Evolutionary conservation across 1,140 invertebrate genomes (phyloP), one percentile per base, ranked within the genome.

Genomic region (Hirudo medicinalis): DNA sequence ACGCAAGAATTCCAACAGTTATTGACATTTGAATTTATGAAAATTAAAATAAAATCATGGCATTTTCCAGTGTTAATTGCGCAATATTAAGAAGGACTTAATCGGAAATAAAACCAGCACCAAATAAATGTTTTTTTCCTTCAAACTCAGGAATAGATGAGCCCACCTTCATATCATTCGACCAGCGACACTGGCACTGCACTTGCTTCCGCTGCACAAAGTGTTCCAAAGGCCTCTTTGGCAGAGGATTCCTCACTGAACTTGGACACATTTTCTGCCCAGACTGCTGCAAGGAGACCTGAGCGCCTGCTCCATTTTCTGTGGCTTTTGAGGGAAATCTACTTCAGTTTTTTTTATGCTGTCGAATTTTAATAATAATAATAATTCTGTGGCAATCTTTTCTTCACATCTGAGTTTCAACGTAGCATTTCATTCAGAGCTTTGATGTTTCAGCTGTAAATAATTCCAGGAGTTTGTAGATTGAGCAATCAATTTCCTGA

Each of bases 81-180:
- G n/a, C n/a, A 27, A 27, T 57, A n/a, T 57, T 5, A 57, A n/a
- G 2, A 2, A 57, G 5, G 2, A 27, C 20, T 9, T n/a, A 27
- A 27, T 3, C 55, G 9, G 20, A n/a, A n/a, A 57, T 57, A 27
- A n/a, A n/a, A 57, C 9, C 2, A 57, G n/a, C n/a, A n/a, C n/a
- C n/a, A n/a, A n/a, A n/a, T n/a, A n/a, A n/a, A n/a, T n/a, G n/a
- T n/a, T n/a, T n/a, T n/a, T n/a, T 36, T 5, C 20, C 1, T 15
- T 22, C 13, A 72, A 25, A 29, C 32, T 54, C 27, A 74, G 73
- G 73, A 25, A 29, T 74, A n/a, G 73, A 71, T 22, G 73, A 71
- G 11, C 60, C 71, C 2, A 72, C 55, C 32, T 74, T 74, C 70
- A 74, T 74, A n/a, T 60, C 73, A 20, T 74, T 74, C 71, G 73